Conservation (phyloP, 2,113 vertebrate genomes). For the Mormyrus lacerda region DNA sequence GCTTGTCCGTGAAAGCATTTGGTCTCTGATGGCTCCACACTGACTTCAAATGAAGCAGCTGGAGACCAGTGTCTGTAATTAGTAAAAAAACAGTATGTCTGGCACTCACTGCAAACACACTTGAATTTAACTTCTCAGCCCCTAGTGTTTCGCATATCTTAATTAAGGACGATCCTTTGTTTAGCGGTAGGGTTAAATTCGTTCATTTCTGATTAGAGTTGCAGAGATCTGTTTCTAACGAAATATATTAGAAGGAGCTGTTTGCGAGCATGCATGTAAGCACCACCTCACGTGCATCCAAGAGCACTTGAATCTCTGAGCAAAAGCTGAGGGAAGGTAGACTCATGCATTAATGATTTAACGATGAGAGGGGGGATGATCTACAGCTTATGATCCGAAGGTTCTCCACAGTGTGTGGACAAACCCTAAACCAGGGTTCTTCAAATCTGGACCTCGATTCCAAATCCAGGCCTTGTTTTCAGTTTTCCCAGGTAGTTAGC, state of each 20-base stretch:
- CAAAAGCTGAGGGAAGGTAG: not conserved
- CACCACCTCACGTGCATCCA: not conserved
- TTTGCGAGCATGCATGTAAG: not conserved
- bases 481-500: too few relatives aligned
- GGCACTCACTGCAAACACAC: conserved; percentile 14
- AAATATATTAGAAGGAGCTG: not conserved
- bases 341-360: conserved; percentile 1
- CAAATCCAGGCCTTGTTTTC: too few relatives aligned
- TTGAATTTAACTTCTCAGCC: conserved; percentile 17
- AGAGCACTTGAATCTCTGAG: not conserved
- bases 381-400: not conserved
- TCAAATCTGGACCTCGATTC: too few relatives aligned
- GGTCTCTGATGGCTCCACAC: conserved; percentile 24
- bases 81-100: conserved; percentile 21
- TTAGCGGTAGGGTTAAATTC: not conserved
- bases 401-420: not conserved
- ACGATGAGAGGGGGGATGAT: not conserved
- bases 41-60: conserved; percentile 33
- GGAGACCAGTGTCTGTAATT: conserved; percentile 30
- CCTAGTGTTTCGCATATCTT: conserved; percentile 19
- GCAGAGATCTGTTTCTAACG: not conserved
- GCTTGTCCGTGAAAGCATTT: not conserved
- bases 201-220: not conserved
- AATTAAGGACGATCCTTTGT: conserved; percentile 1
- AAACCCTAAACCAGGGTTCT: too few relatives aligned